Evolutionary conservation across 2,113 vertebrate genomes (phyloP).

Genomic region (Pomatostomus ruficeps): DNA sequence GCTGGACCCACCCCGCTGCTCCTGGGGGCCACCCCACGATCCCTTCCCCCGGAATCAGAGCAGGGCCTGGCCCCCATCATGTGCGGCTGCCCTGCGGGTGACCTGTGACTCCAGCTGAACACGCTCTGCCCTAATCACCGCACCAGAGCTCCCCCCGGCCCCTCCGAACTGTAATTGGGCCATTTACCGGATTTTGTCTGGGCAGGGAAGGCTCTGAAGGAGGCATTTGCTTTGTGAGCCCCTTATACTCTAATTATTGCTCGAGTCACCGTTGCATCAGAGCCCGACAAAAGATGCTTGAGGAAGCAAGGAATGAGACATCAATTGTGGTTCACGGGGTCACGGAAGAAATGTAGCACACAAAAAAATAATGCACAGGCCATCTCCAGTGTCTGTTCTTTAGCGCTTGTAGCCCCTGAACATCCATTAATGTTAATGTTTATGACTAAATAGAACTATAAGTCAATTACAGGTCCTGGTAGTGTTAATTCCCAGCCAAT

Average conservation of each 20-base stretch:
- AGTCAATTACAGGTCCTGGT: conserved; percentile 52
- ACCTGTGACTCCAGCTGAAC: conserved; percentile 24
- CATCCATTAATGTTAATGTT: conserved; percentile 55
- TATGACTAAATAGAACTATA: conserved; percentile 50
- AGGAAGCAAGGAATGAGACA: conserved; percentile 48
- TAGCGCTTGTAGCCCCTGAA: neutral
- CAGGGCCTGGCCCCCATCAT: neutral
- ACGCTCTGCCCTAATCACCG: neutral
- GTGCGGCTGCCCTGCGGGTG: neutral
- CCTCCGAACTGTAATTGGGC: conserved; percentile 30
- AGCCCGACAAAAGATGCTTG: conserved; percentile 26
- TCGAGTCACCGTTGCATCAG: conserved; percentile 10
- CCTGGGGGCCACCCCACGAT: neutral
- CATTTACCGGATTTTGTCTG: conserved; percentile 32
- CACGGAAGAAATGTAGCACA: conserved; percentile 32
- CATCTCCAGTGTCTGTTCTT: conserved; percentile 27
- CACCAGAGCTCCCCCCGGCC: neutral
- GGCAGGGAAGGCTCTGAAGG: neutral
- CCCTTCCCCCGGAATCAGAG: neutral
- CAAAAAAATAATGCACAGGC: neutral
- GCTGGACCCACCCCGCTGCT: neutral
- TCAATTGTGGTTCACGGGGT: conserved; percentile 38
- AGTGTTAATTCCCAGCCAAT: conserved; percentile 49
- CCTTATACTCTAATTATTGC: conserved; percentile 41
- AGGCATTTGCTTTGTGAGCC: conserved; percentile 35